Evolutionary conservation across 2,888 invertebrate genomes (phyloP), one percentile per base, ranked within the genome.

Genomic region (Leucoma salicis): DNA sequence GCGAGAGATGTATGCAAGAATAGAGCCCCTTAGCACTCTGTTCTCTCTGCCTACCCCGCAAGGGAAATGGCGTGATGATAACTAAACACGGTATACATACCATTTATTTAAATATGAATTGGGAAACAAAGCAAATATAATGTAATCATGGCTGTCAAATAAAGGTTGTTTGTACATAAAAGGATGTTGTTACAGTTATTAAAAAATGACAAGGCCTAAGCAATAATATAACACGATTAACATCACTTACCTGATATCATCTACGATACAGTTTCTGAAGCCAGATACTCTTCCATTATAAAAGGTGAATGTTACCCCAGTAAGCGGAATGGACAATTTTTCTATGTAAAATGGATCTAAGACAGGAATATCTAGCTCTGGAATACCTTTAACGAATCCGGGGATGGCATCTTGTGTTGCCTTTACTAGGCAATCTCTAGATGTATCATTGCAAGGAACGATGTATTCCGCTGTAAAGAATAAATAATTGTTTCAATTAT

Each of bases 261-360:
- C 87, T 0, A 88, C 78, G 15, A 85, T 78, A 41, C 80, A 79
- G 3, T 80, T 82, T 18, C 60, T 75, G 53, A 89, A 88, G 2
- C 89, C 89, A 0, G 76, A 49, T 4, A 87, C 83, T 65, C 77
- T 84, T 42, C 87, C 88, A 27, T 82, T 56, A 32, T 80, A 79
- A 48, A 87, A 85, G 0, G 87, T 83, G n/a, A 84, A 74, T 42
- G 80, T 81, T 2, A 89, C 54, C 0, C 87, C 86, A 24, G 35
- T 78, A 2, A 88, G 57, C 0, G 84, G 84, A 27, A 88, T 75
- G 0, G 81, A 47, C 6, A 89, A 54, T 31, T 81, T 74, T 0
- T 87, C 82, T n/a, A 88, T 82, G 10, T 66, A 62, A 44, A 89
- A 89, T 0, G 89, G 89, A 42, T 88, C 89, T 25, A 89, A 35